phyloP scores from a whole-genome alignment of 2,113 vertebrate species.

The Serinus canaria region DNA sequence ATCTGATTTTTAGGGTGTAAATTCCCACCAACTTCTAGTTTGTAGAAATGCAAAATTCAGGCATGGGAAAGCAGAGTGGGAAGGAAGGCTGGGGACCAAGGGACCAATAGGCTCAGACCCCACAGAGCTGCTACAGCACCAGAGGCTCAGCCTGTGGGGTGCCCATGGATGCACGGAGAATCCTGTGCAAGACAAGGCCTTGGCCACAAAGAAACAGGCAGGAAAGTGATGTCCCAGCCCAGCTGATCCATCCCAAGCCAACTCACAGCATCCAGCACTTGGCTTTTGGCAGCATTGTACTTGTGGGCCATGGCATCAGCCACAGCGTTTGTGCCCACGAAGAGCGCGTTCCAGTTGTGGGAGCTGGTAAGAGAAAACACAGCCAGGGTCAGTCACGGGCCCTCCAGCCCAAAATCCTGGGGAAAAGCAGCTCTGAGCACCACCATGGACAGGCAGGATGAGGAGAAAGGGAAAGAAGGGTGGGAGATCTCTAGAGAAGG shows the following conservation, averaged over 20 bases:
- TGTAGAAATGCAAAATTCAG: not conserved
- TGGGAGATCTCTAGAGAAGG: not conserved
- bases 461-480: not conserved
- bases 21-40: not conserved
- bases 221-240: not conserved
- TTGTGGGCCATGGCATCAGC: slow-evolving; percentile 92
- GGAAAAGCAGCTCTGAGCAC: not conserved
- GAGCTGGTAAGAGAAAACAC: slow-evolving; percentile 73
- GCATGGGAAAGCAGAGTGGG: not conserved
- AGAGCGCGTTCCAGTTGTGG: slow-evolving; percentile 95
- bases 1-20: not conserved
- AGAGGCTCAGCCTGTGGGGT: not conserved
- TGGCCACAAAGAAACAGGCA: not conserved
- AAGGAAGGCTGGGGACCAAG: not conserved
- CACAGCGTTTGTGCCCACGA: slow-evolving; percentile 90
- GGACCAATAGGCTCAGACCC: not conserved
- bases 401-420: not conserved
- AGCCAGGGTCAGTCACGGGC: not conserved
- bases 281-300: slow-evolving; percentile 92
- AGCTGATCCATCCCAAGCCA: not conserved
- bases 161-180: rapidly evolving
- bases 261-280: slow-evolving; percentile 95
- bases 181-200: not conserved
- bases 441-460: not conserved
- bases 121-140: not conserved